These are phyloP conservation scores for Parotocinclus haroldoi DNA, from an alignment of 2,797 vertebrate species.

Conservation along the genomic window DNA sequence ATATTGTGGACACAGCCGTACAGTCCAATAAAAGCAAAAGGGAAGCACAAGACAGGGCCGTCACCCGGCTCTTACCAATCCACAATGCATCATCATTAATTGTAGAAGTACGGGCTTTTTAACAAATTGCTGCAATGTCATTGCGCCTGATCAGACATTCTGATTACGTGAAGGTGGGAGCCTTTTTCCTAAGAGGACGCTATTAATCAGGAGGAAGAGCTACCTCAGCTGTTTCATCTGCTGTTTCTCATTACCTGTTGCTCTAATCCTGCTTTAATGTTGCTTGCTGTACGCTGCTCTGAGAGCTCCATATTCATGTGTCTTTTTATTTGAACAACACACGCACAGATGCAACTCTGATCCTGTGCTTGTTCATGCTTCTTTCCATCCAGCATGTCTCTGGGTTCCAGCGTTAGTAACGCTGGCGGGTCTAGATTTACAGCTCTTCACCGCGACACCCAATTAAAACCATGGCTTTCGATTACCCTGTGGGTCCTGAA, in stretches of 20 bases:
- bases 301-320: slow-evolving; percentile 29
- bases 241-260: slow-evolving; percentile 38
- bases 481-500: slow-evolving; percentile 25
- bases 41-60: too few relatives aligned
- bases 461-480: slow-evolving; percentile 38
- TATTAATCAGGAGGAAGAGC: slow-evolving; percentile 21
- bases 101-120: neutral
- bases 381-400: slow-evolving; percentile 32
- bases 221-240: slow-evolving; percentile 29
- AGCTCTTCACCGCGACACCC: slow-evolving; percentile 24
- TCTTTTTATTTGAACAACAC: slow-evolving; percentile 40
- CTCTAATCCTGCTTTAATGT: slow-evolving; percentile 19
- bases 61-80: neutral
- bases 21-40: too few relatives aligned
- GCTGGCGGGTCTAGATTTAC: slow-evolving; percentile 42
- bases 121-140: slow-evolving; percentile 30
- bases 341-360: slow-evolving; percentile 31
- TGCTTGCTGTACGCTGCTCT: slow-evolving; percentile 5
- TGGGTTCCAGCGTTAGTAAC: slow-evolving; percentile 41
- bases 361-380: slow-evolving; percentile 19
- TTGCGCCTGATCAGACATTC: slow-evolving; percentile 14
- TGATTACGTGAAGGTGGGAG: slow-evolving; percentile 21
- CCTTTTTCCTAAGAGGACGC: slow-evolving; percentile 2
- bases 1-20: too few relatives aligned
- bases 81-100: slow-evolving; percentile 28